Evolutionary conservation across 2,797 vertebrate genomes (phyloP).

Genomic region (Pristis pectinata): DNA sequence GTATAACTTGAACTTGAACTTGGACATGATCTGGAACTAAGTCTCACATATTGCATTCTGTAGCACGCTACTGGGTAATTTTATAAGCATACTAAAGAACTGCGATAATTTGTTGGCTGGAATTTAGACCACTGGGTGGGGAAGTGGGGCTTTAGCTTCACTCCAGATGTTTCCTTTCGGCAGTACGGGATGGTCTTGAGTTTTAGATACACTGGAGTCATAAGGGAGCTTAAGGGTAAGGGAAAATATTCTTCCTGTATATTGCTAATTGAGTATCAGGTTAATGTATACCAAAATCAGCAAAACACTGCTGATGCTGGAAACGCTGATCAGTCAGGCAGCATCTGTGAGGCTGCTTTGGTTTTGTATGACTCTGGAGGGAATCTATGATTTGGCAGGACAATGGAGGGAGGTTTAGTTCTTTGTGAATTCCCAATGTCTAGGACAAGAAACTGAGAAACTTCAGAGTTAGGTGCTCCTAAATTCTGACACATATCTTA

Average conservation of each 20-base stretch:
- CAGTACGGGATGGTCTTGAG: not conserved
- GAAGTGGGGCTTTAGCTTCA: not conserved
- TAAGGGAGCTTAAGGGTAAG: too few relatives aligned
- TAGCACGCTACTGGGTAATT: not conserved
- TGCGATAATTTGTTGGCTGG: not conserved
- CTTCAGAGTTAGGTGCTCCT: not conserved
- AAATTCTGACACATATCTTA: not conserved
- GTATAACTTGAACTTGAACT: too few relatives aligned
- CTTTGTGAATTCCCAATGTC: not conserved
- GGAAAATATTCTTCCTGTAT: too few relatives aligned
- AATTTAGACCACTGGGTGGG: not conserved
- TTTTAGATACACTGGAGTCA: not conserved
- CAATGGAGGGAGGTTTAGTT: not conserved
- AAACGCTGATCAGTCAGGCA: not conserved
- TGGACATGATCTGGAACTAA: not conserved
- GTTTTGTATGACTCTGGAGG: not conserved
- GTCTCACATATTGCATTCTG: not conserved
- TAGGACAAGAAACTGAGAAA: not conserved
- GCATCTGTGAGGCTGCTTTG: not conserved
- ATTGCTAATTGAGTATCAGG: too few relatives aligned
- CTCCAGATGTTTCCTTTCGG: not conserved
- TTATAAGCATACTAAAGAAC: not conserved
- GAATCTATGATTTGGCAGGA: not conserved
- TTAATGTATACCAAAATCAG: too few relatives aligned
- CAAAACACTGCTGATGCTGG: not conserved